Conservation (phyloP, 2,888 invertebrate species). For the Eristalis pertinax region DNA sequence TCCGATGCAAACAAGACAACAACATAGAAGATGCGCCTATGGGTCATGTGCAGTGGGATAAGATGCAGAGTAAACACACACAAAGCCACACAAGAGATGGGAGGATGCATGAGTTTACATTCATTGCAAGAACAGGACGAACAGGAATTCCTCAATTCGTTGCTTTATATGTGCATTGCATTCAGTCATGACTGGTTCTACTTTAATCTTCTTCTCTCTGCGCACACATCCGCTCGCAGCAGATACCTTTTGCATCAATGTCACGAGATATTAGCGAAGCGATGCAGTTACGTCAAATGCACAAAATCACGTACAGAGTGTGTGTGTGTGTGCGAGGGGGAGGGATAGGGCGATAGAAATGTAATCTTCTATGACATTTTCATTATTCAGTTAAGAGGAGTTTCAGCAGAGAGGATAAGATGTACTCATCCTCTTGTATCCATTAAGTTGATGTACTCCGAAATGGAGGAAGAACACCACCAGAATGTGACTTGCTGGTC, state of each 20-base stretch:
- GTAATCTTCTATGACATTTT: slow-evolving; percentile 51
- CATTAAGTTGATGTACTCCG: slow-evolving; percentile 12
- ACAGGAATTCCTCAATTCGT: slow-evolving; percentile 27
- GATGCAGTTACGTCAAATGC: slow-evolving; percentile 48
- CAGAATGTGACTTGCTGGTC: slow-evolving; percentile 25
- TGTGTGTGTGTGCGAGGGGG: too few species aligned
- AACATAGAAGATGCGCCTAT: slow-evolving; percentile 52
- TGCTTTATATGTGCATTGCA: slow-evolving; percentile 7
- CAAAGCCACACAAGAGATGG: neutral
- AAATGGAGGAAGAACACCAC: neutral
- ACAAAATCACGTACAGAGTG: slow-evolving; percentile 13
- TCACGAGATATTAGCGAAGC: slow-evolving; percentile 15
- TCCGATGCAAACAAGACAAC: slow-evolving; percentile 13
- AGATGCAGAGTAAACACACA: slow-evolving; percentile 14
- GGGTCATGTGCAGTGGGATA: slow-evolving; percentile 56
- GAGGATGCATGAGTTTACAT: neutral
- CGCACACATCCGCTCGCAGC: neutral
- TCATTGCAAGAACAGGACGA: slow-evolving; percentile 33
- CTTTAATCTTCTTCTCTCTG: neutral
- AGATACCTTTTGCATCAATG: slow-evolving; percentile 5
- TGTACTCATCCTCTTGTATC: slow-evolving; percentile 8
- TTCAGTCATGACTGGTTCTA: slow-evolving; percentile 26
- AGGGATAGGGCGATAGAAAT: neutral
- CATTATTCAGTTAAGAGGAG: slow-evolving; percentile 50
- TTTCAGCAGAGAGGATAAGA: slow-evolving; percentile 10